Conservation (phyloP, 2,797 vertebrate genomes). For the Naso thynnoides region DNA sequence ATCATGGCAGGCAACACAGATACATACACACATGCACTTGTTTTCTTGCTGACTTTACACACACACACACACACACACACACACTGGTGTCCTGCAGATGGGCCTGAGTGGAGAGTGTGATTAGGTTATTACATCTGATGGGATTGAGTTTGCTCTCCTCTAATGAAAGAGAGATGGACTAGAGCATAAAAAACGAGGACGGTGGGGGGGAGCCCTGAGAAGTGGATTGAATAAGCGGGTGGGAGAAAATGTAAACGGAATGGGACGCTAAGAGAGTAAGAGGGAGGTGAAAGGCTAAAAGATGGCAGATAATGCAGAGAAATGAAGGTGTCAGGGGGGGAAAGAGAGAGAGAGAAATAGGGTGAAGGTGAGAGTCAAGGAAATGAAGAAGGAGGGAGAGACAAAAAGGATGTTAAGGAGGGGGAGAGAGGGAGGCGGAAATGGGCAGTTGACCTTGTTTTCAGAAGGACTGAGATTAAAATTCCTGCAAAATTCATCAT, state of each 20-base stretch:
- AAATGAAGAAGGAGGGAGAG: slow-evolving; percentile 5
- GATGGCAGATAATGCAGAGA: slow-evolving; percentile 3
- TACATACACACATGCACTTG: slow-evolving; percentile 12
- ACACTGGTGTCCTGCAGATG: slow-evolving; percentile 12
- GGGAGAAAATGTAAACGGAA: background rate
- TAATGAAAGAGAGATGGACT: slow-evolving; percentile 72
- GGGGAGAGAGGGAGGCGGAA: slow-evolving; percentile 5
- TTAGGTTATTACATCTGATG: slow-evolving; percentile 68
- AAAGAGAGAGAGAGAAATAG: background rate
- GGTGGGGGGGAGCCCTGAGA: background rate
- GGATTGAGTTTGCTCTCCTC: slow-evolving; percentile 69
- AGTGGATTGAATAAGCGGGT: slow-evolving; percentile 32
- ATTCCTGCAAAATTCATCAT: slow-evolving; percentile 6
- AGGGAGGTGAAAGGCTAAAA: slow-evolving; percentile 33
- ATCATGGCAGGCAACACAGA: slow-evolving; percentile 16
- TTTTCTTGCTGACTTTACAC: slow-evolving; percentile 8
- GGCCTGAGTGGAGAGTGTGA: slow-evolving; percentile 46
- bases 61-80: slow-evolving; percentile 10
- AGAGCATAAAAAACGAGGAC: slow-evolving; percentile 25
- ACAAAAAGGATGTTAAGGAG: slow-evolving; percentile 6
- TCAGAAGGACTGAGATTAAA: slow-evolving; percentile 13
- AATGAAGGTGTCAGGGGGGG: slow-evolving; percentile 2
- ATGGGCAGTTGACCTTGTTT: slow-evolving; percentile 47
- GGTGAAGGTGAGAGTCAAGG: slow-evolving; percentile 62
- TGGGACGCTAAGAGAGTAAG: background rate